These are phyloP conservation scores for Hiodon tergisus DNA, from an alignment of 2,113 vertebrate genomes.

Conservation along the genomic window DNA sequence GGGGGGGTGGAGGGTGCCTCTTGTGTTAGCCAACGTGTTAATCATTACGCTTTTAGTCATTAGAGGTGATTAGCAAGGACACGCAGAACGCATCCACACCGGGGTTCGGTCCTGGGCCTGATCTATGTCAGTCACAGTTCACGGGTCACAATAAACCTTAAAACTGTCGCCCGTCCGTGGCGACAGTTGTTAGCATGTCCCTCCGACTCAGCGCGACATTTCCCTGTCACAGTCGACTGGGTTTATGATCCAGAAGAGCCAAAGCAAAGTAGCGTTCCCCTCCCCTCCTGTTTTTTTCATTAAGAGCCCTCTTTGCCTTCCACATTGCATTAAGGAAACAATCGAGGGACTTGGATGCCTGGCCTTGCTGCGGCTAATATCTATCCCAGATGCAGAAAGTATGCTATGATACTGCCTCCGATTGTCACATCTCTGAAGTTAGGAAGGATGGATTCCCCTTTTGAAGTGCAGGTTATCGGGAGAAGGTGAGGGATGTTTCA, in stretches of 20 bases:
- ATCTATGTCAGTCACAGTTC: background rate
- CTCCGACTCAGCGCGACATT: background rate
- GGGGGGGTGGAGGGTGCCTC: background rate
- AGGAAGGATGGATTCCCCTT: background rate
- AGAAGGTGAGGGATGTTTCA: background rate
- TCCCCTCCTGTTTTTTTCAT: constrained; percentile 51
- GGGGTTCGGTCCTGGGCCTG: background rate
- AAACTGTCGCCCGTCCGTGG: no score
- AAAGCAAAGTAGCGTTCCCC: background rate
- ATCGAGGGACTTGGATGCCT: constrained; percentile 48
- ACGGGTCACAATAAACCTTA: no score
- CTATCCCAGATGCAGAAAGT: constrained; percentile 49
- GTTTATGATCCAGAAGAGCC: constrained; percentile 25
- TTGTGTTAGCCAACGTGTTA: background rate
- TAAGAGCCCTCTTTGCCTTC: constrained; percentile 32
- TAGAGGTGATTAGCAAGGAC: constrained; percentile 8
- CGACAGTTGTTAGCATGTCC: background rate
- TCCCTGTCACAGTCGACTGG: constrained; percentile 10
- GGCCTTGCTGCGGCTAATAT: constrained; percentile 50
- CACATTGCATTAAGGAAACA: constrained; percentile 39
- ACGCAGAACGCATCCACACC: constrained; percentile 1
- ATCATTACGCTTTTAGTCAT: constrained; percentile 24
- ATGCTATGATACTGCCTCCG: constrained; percentile 51
- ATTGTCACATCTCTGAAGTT: constrained; percentile 6
- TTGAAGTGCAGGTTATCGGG: background rate